Evolutionary conservation across 2,888 invertebrate species (phyloP).

Genomic region (Ellobium chinense): DNA sequence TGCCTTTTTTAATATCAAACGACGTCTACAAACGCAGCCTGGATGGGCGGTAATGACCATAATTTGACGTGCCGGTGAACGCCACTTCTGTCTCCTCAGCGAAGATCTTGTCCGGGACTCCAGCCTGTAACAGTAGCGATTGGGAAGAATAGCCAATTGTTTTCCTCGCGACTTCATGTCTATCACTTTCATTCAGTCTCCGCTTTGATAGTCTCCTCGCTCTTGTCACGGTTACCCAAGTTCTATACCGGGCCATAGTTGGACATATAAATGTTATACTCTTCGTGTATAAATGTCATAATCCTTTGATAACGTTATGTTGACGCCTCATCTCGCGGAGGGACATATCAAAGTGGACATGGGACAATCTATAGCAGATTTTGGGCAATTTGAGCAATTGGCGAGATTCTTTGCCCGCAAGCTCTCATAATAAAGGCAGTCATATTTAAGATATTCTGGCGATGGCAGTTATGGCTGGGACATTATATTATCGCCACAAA

Average conservation of each 20-base stretch:
- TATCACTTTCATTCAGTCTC: too few relatives aligned
- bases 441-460: too few relatives aligned
- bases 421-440: too few relatives aligned
- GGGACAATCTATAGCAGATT: too few relatives aligned
- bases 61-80: background rate
- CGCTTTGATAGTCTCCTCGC: background rate
- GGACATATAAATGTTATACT: background rate
- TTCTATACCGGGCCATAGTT: background rate
- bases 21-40: background rate
- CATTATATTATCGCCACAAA: too few relatives aligned
- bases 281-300: background rate
- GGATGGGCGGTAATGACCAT: background rate
- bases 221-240: background rate
- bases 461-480: too few relatives aligned
- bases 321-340: background rate
- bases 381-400: background rate
- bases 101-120: too few relatives aligned
- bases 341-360: background rate
- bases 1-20: slow-evolving; percentile 7
- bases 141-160: background rate
- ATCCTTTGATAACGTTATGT: background rate
- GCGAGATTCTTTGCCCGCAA: background rate
- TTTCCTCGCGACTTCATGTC: background rate
- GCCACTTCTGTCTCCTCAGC: background rate
- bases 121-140: background rate